Evolutionary conservation across 2,797 vertebrate genomes (phyloP).

Genomic region (Denticeps clupeoides): DNA sequence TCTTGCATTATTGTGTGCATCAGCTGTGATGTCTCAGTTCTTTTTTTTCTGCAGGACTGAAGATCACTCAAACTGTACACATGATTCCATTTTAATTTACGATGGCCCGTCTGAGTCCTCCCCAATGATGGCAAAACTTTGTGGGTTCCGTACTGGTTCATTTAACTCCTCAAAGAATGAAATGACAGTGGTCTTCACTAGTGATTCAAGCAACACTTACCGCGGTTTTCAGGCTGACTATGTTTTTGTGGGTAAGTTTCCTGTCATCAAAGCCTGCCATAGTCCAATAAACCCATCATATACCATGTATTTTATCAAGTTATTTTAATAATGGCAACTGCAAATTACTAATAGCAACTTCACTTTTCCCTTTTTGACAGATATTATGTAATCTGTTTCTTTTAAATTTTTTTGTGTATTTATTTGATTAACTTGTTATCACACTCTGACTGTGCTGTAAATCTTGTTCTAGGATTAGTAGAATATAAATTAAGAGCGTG

Average conservation of each 20-base stretch:
- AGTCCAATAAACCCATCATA: too few species aligned
- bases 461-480: too few species aligned
- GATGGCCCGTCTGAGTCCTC: constrained; percentile 48
- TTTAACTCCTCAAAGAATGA: constrained; percentile 59
- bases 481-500: too few species aligned
- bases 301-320: not conserved
- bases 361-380: too few species aligned
- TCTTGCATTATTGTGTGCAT: not conserved
- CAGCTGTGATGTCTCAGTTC: constrained; percentile 9
- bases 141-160: constrained; percentile 34
- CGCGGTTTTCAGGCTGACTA: constrained; percentile 58
- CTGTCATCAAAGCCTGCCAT: too few species aligned
- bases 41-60: not conserved
- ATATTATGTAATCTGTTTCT: too few species aligned
- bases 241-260: not conserved
- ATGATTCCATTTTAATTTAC: constrained; percentile 58
- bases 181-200: constrained; percentile 64
- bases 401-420: too few species aligned
- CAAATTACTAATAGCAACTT: too few species aligned
- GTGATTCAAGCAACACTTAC: constrained; percentile 45
- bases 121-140: constrained; percentile 46
- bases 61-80: constrained; percentile 36
- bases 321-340: not conserved
- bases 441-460: too few species aligned
- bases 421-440: too few species aligned